These are phyloP conservation scores for Poecilia wingei DNA, from an alignment of 2,797 vertebrate genomes.

Conservation along the genomic window DNA sequence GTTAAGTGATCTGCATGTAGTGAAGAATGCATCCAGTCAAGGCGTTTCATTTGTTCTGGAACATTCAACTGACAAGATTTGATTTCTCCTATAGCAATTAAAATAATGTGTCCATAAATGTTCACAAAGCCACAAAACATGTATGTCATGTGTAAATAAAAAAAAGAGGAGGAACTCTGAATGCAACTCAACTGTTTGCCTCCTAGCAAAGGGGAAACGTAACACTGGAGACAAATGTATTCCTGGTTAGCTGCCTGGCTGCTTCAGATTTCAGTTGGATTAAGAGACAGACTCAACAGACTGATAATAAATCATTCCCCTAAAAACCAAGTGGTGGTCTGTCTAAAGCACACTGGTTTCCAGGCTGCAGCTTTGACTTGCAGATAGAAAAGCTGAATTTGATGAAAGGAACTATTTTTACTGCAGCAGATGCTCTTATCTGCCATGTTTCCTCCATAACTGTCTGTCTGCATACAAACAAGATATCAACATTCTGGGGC, in stretches of 20 bases:
- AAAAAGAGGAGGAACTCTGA: background rate
- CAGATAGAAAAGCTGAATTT: constrained; percentile 10
- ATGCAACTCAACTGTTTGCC: background rate
- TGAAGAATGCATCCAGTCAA: background rate
- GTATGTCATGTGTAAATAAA: background rate
- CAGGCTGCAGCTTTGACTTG: background rate
- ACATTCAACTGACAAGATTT: background rate
- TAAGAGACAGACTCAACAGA: background rate
- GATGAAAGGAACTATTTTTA: constrained; percentile 49
- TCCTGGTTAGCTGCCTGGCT: background rate
- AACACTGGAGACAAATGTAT: background rate
- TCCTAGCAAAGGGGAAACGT: background rate
- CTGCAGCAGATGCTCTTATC: constrained; percentile 58
- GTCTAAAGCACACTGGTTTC: background rate
- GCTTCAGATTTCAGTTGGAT: background rate
- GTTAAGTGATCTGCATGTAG: background rate
- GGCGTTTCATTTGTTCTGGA: background rate
- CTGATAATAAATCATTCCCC: background rate
- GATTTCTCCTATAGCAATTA: background rate
- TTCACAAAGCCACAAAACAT: background rate
- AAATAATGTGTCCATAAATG: background rate
- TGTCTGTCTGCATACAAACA: constrained; percentile 59
- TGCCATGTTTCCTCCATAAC: constrained; percentile 52
- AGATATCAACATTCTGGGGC: constrained; percentile 67
- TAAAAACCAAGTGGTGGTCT: background rate